Percentiles rank a stretch among this genome's conserved stretches.
These are phyloP conservation scores for Anagrus nilaparvatae DNA, from an alignment of 1,140 invertebrate species.

Conservation along the genomic window DNA sequence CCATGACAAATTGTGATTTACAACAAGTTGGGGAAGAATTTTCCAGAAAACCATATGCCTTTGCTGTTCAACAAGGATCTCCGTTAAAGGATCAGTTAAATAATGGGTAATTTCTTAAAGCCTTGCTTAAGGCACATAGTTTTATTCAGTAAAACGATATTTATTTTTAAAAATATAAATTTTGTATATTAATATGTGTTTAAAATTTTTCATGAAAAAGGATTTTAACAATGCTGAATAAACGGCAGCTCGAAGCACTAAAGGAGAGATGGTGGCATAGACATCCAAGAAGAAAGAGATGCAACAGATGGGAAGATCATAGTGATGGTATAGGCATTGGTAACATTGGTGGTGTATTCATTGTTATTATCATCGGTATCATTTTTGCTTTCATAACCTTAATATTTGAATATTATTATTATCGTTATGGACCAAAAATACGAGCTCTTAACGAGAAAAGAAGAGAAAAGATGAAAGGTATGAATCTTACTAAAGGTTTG, in stretches of 20 bases:
- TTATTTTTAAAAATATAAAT: background rate
- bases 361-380: constrained; percentile 91
- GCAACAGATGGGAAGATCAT: constrained; percentile 82
- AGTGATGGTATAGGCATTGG: constrained; percentile 94
- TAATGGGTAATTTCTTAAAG: constrained; percentile 61
- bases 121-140: background rate
- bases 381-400: constrained; percentile 82
- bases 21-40: constrained; percentile 91
- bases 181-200: too few species aligned
- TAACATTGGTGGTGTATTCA: constrained; percentile 96
- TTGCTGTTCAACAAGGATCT: constrained; percentile 92
- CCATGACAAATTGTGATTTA: constrained; percentile 82
- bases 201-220: constrained; percentile 44
- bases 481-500: too few species aligned
- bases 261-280: constrained; percentile 95
- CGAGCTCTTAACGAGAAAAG: too few species aligned
- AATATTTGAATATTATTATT: constrained; percentile 93
- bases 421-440: constrained; percentile 51
- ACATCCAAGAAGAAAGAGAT: constrained; percentile 66
- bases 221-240: constrained; percentile 86
- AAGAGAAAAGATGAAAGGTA: too few species aligned
- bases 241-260: constrained; percentile 80
- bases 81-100: constrained; percentile 85
- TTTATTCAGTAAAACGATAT: background rate
- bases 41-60: constrained; percentile 90